These are phyloP conservation scores for Leucophenga maculata DNA, from an alignment of 2,888 invertebrate species.

Conservation along the genomic window DNA sequence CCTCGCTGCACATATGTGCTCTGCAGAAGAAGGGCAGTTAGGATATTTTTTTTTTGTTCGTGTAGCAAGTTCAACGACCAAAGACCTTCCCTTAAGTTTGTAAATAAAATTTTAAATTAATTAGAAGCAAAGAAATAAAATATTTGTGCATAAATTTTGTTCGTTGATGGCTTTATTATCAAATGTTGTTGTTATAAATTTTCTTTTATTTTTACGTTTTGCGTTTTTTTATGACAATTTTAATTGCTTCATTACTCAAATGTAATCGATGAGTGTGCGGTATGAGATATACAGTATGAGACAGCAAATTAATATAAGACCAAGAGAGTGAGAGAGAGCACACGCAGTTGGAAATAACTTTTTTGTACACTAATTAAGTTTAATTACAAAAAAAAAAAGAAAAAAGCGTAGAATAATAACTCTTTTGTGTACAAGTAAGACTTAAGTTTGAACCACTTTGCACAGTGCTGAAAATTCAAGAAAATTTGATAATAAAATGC, in stretches of 20 bases:
- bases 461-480: constrained; percentile 28
- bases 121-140: constrained; percentile 12
- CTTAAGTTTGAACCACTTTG: too few species aligned
- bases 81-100: not conserved
- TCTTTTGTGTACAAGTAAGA: too few species aligned
- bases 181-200: not conserved
- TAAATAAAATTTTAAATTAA: constrained; percentile 23
- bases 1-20: not conserved
- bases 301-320: too few species aligned
- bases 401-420: too few species aligned
- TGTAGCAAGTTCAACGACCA: not conserved
- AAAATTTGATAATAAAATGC: not conserved
- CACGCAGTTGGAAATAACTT: not conserved
- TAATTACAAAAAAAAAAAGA: constrained; percentile 52
- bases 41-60: not conserved
- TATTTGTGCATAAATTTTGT: constrained; percentile 16
- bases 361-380: constrained; percentile 53
- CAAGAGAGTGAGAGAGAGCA: not conserved
- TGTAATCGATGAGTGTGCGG: constrained; percentile 32
- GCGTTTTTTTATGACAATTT: constrained; percentile 54
- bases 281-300: not conserved
- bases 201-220: constrained; percentile 7
- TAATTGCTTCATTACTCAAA: constrained; percentile 53
- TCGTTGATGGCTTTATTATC: constrained; percentile 61
- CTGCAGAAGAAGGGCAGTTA: not conserved